A percentile compares a stretch with the other conserved stretches of the same genome.
Conservation (phyloP, 1,140 invertebrate genomes). For the Apis florea region DNA sequence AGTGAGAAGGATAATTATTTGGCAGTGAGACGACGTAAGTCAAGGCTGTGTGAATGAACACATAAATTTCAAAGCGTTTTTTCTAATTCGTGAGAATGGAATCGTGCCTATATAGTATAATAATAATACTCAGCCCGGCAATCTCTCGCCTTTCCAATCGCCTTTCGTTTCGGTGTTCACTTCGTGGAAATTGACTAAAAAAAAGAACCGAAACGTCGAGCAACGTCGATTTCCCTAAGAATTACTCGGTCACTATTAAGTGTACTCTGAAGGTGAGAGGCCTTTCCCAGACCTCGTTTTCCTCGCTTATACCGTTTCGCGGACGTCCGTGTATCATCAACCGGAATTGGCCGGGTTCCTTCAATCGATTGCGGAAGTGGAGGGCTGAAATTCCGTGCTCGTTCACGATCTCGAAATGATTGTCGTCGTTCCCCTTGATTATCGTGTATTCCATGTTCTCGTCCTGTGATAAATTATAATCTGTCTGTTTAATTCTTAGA, state of each 20-base stretch:
- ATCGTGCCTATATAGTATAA: constrained; percentile 21
- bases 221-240: background rate
- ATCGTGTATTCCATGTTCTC: constrained; percentile 85
- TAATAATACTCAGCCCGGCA: constrained; percentile 52
- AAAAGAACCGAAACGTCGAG: constrained; percentile 46
- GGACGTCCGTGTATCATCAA: constrained; percentile 82
- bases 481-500: no score
- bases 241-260: constrained; percentile 78
- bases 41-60: constrained; percentile 40
- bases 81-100: background rate
- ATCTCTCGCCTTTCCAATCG: background rate
- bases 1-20: constrained; percentile 37
- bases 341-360: constrained; percentile 81
- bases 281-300: constrained; percentile 79
- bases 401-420: constrained; percentile 85
- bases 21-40: constrained; percentile 52
- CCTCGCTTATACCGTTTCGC: constrained; percentile 63
- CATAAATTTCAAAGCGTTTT: constrained; percentile 15
- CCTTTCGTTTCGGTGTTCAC: constrained; percentile 20
- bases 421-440: constrained; percentile 83
- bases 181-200: constrained; percentile 55
- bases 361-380: constrained; percentile 83
- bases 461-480: constrained; percentile 63
- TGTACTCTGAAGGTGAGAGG: constrained; percentile 80
- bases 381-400: constrained; percentile 84